phyloP scores from a whole-genome alignment of 2,888 invertebrate genomes.

The Anorthoa munda region DNA sequence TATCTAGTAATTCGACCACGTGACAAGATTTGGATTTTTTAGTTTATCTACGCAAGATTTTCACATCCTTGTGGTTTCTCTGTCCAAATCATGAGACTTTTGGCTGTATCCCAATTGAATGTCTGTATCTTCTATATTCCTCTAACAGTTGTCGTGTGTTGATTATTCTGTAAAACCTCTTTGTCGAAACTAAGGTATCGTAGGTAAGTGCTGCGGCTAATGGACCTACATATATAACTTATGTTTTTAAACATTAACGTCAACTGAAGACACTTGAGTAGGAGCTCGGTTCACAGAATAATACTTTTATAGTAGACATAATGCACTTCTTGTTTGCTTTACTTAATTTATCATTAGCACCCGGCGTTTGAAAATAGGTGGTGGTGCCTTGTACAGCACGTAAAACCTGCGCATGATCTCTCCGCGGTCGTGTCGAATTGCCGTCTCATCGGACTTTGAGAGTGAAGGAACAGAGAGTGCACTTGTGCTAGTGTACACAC shows the following conservation, averaged over 20 bases:
- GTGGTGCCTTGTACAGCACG: too few species aligned
- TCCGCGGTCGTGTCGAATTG: too few species aligned
- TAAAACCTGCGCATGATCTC: too few species aligned
- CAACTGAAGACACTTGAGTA: background rate
- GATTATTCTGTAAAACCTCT: background rate
- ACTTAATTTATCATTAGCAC: background rate
- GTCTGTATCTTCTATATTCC: background rate
- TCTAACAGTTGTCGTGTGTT: background rate
- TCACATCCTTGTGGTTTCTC: background rate
- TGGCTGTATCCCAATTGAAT: background rate
- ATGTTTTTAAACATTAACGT: background rate
- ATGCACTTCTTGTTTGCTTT: background rate
- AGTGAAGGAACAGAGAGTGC: too few species aligned
- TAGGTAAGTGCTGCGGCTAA: background rate
- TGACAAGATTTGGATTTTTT: background rate
- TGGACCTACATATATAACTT: background rate
- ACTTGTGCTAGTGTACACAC: too few species aligned
- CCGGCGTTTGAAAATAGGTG: background rate
- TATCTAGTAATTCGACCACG: background rate
- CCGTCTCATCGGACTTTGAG: too few species aligned
- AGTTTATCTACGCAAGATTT: background rate
- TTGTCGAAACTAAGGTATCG: background rate
- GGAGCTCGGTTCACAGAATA: background rate
- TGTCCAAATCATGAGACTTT: background rate
- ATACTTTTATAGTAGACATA: background rate